phyloP scores from a whole-genome alignment of 23 tunicate genomes.

The Trididemnum miniatum region DNA sequence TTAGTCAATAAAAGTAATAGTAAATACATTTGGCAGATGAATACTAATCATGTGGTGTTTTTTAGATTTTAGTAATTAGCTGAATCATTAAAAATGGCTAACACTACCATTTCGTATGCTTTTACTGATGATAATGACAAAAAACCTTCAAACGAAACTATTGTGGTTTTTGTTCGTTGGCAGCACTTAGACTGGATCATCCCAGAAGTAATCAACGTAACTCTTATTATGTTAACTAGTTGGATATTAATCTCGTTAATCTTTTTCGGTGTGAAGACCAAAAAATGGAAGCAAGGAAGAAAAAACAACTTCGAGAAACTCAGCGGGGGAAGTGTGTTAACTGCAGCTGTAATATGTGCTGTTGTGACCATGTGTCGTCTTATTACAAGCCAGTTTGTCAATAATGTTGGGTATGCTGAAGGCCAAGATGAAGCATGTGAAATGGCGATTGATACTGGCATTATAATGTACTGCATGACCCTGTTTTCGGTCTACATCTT shows the following conservation, averaged over 20 bases:
- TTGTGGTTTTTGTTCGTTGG: conserved; percentile 16
- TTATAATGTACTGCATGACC: neutral
- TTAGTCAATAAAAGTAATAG: too few relatives aligned
- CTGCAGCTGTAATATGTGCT: conserved; percentile 27
- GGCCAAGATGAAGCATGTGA: conserved; percentile 1
- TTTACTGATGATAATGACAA: too few relatives aligned
- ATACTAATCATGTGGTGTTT: too few relatives aligned
- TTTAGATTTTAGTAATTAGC: too few relatives aligned
- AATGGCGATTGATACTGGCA: neutral
- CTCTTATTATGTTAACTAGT: neutral
- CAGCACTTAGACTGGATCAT: conserved; percentile 9
- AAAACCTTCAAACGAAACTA: too few relatives aligned
- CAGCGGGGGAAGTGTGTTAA: conserved; percentile 36
- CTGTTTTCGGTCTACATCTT: conserved; percentile 24
- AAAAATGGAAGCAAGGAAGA: conserved; percentile 13
- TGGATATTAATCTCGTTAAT: conserved; percentile 21
- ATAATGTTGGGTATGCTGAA: conserved; percentile 4
- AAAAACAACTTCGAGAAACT: conserved; percentile 21
- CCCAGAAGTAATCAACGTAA: conserved; percentile 6
- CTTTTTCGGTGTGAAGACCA: neutral
- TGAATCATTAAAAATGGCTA: too few relatives aligned
- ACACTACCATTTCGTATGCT: too few relatives aligned
- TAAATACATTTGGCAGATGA: too few relatives aligned
- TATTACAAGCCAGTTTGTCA: conserved; percentile 11
- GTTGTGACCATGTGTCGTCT: neutral